Evolutionary conservation across 1,140 invertebrate genomes (phyloP), one percentile per base, ranked within the genome.

Genomic region (Drosophila tani): DNA sequence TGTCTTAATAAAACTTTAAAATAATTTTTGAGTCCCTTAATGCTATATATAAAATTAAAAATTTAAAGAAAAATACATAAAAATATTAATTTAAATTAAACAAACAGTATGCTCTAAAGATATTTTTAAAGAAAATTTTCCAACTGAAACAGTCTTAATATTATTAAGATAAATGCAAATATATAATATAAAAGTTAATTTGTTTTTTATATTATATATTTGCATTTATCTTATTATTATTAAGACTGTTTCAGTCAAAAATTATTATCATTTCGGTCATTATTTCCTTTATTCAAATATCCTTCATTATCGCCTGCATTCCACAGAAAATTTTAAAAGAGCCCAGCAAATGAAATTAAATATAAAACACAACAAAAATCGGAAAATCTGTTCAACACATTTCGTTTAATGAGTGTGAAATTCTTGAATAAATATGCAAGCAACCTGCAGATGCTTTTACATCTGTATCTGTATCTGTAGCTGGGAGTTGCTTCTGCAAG

Each of bases 351-450:
- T 75, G 12, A 47, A 77, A 62, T 50, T 55, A 63, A 57, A 69
- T 63, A 53, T 55, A 53, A 58, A 45, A 56, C 27, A 14, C 45
- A 63, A 41, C 47, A 55, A 65, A 73, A 74, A 24, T 32, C 35
- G 15, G 14, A 32, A 81, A 87, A 82, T 90, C 79, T 90, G 85
- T 77, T 79, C 65, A 85, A 90, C 85, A 90, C 86, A 90, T 90
- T 90, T 88, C 59, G 55, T 32, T 32, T 76, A 82, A 76, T 64
- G 71, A 91, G 85, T 90, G 85, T 90, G 81, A 90, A 90, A 77
- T 90, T 79, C 86, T 90, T 85, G 68, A 91, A 76, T 82, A 91
- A 91, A 88, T 88, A 87, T 84, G 81, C 74, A 24, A 53, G 69
- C 75, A 79, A 81, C 51, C 77, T 80, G 71, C 81, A 73, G 70